Base-by-base conservation (phyloP, 2,113 vertebrate genomes). In the Cottus gobio region DNA sequence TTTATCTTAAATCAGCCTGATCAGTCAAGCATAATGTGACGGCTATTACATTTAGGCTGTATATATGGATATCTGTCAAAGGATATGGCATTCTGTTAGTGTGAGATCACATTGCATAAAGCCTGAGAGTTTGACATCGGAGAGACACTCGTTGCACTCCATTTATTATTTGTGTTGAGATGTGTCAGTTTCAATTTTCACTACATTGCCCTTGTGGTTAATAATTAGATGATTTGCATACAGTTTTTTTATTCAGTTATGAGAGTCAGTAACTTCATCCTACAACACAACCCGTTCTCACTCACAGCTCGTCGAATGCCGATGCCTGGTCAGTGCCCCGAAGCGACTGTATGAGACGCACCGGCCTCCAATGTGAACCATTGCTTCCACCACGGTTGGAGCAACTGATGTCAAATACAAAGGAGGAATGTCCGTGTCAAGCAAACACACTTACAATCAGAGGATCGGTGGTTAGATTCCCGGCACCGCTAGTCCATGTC, bases 1-100 rank as follows among this genome's bases (percentile, higher is more conserved):
- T 76, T 78, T 67, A 75, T 61, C 52, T 84, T 79, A 84, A 80
- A 85, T 86, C 86, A 86, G 83, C 34, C 74, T 70, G 80, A 80
- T 88, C 85, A 86, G 61, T 83, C 71, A 22, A 75, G 57, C 73
- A 65, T 93, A 90, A 91, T 88, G 85, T 68, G 81, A 89, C 82
- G 68, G 58, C 44, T 82, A 80, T 86, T 87, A 68, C 62, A 62
- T 70, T 85, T 22, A 83, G 71, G 30, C 72, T 77, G 58, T 66
- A 79, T 58, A 73, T 86, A 90, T 70, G 75, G 71, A 83, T 69
- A 58, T 90, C 58, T 83, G 78, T 90, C 86, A 75, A 71, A 71
- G 74, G 77, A 80, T 89, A 85, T 79, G 80, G 63, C 77, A 82
- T 79, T 75, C 84, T 80, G 87, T 79, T 82, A 79, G 75, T 79